Conservation (phyloP, 2,888 invertebrate species). For the Shargacucullia verbasci region DNA sequence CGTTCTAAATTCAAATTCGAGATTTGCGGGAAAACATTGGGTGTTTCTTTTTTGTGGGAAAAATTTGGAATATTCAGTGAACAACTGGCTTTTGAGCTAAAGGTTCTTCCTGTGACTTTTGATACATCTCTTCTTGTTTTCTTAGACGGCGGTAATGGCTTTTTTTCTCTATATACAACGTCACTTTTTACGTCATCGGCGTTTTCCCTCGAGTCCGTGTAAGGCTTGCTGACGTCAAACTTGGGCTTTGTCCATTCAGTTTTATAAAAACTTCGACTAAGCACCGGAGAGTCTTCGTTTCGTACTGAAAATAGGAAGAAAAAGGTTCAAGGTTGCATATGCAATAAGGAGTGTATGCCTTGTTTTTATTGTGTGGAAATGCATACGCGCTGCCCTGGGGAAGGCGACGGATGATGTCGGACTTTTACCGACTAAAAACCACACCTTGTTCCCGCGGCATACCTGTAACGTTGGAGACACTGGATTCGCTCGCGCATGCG, state of each 20-base stretch:
- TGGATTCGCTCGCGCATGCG: no score
- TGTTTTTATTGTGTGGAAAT: no score
- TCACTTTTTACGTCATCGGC: not conserved
- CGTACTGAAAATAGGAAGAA: conserved; percentile 41
- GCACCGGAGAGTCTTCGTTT: conserved; percentile 43
- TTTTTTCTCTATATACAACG: not conserved
- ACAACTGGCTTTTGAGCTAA: not conserved
- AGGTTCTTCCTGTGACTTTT: not conserved
- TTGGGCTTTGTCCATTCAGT: conserved; percentile 54
- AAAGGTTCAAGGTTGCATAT: no score
- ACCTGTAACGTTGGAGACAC: no score
- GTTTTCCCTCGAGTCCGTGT: conserved; percentile 11
- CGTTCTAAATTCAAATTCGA: conserved; percentile 41
- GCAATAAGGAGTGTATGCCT: no score
- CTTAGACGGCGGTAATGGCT: not conserved
- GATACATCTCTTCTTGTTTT: not conserved
- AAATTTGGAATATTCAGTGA: not conserved
- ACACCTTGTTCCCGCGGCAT: no score
- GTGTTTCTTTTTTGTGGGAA: conserved; percentile 6
- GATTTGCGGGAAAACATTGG: not conserved
- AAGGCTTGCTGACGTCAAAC: conserved; percentile 41
- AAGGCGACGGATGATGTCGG: no score
- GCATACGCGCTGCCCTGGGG: no score
- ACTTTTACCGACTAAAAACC: no score
- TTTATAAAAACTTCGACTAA: conserved; percentile 45